Evolutionary conservation across 2,113 vertebrate genomes (phyloP), one percentile per base, ranked within the genome.

Genomic region (Cynoglossus semilaevis): DNA sequence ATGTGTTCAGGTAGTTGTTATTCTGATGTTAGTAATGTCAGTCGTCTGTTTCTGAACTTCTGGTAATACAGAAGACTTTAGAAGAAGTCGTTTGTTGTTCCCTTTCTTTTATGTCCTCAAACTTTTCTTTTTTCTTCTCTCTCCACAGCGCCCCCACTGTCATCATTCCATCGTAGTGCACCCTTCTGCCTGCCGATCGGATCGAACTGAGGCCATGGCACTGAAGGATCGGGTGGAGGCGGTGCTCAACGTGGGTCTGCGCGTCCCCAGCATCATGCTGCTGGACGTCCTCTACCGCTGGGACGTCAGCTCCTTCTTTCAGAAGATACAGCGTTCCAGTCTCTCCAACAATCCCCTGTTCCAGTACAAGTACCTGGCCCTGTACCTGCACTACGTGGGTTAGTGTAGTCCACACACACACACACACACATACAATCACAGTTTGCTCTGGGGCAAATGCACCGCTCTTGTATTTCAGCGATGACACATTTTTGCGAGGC

Each of bases 361-460:
- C 87, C 97, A 98, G 72, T 98, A 98, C 90, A 99, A 99, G 85
- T 98, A 99, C 88, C 87, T 99, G 91, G 96, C 95, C 17, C 94
- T 99, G 68, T 98, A 99, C 82, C 93, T 99, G 91, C 96, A 99
- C 88, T 99, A 99, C 56, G 93, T 98, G 61, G 96, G 97, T 99
- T 55, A 91, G 97, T 96, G 43, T 41, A 42, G 5, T 19, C 5
- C 6, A 1, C 11, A 8, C 52, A 9, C 40, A 57, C 14, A 29
- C 50, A 64, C 12, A 22, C 22, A 29, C 22, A 29, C 22, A 29
- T 6, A 29, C 29, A 6, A 8, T 1, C 11, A 8, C 52, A 9
- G 1, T 0, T 15, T 44, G 10, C 22, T 17, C 2, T 8, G 5
- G 2, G 15, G 14, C 7, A 17, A 51, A 51, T 51, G 3, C 17